phyloP scores from a whole-genome alignment of 35 echinoderm and acorn worm genomes.

The Ophioderma brevispina region DNA sequence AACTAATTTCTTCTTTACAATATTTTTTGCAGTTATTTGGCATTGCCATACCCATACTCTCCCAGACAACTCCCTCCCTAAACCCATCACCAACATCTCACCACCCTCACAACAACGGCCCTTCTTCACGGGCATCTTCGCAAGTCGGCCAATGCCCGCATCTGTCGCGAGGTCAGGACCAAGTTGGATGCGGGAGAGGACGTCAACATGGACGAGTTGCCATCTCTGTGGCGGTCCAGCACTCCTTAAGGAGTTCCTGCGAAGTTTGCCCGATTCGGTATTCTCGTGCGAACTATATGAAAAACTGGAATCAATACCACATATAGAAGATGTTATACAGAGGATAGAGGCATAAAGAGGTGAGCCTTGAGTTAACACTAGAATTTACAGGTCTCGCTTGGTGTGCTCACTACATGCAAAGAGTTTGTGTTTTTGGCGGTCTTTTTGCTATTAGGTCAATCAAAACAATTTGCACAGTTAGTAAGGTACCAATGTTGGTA shows the following conservation, averaged over 20 bases:
- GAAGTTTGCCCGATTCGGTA: constrained; percentile 80
- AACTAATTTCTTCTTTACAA: no score
- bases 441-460: no score
- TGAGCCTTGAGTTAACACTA: no score
- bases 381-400: no score
- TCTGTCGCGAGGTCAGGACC: constrained; percentile 78
- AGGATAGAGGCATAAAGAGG: constrained; percentile 75
- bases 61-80: constrained; percentile 63
- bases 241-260: constrained; percentile 88
- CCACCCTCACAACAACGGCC: constrained; percentile 85
- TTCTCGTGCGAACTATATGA: constrained; percentile 67
- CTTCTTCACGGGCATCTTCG: constrained; percentile 92
- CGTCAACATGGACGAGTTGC: constrained; percentile 54
- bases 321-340: constrained; percentile 59
- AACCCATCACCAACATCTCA: constrained; percentile 72
- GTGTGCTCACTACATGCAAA: no score
- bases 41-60: constrained; percentile 72
- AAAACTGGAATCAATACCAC: constrained; percentile 75
- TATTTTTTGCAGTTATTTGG: constrained; percentile 87
- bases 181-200: constrained; percentile 72
- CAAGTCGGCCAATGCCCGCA: constrained; percentile 89
- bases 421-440: no score
- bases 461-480: no score
- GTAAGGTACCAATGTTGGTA: no score
- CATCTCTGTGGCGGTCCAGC: constrained; percentile 57